These are phyloP conservation scores for Luidia sarsii DNA, from an alignment of 53 echinoderm and acorn worm genomes.

Conservation along the genomic window DNA sequence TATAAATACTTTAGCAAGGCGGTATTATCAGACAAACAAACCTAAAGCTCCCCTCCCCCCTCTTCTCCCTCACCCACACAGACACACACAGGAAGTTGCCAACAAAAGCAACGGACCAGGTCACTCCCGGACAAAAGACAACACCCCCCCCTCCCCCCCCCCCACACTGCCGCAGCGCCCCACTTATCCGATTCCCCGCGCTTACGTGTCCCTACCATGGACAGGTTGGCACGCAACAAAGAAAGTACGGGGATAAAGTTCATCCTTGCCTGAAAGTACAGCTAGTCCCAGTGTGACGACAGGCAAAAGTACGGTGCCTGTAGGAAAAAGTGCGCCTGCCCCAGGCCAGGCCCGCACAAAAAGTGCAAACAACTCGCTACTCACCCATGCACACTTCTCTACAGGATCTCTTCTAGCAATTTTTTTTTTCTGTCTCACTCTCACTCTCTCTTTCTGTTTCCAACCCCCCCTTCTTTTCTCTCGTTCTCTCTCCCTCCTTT, in stretches of 20 bases:
- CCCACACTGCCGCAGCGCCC: slow-evolving; percentile 34
- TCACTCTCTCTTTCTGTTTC: not conserved
- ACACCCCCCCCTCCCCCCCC: too few species aligned
- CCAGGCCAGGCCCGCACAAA: slow-evolving; percentile 54
- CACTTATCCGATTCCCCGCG: slow-evolving; percentile 32
- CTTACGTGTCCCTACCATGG: slow-evolving; percentile 54
- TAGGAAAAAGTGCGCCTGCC: slow-evolving; percentile 68
- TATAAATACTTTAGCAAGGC: slow-evolving; percentile 7
- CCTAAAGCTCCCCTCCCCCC: too few species aligned
- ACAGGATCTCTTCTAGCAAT: slow-evolving; percentile 32
- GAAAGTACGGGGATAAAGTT: slow-evolving; percentile 68
- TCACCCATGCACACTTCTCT: slow-evolving; percentile 52
- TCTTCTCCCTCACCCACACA: not conserved
- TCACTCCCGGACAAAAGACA: slow-evolving; percentile 64
- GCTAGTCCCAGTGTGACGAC: slow-evolving; percentile 62
- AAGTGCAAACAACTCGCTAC: slow-evolving; percentile 60
- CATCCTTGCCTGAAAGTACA: slow-evolving; percentile 63
- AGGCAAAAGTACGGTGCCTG: slow-evolving; percentile 68
- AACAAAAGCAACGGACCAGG: slow-evolving; percentile 54
- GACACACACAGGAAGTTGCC: slow-evolving; percentile 32
- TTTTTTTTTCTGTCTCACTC: not conserved
- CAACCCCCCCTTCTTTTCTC: not conserved
- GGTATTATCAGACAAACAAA: slow-evolving; percentile 10
- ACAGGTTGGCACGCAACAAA: slow-evolving; percentile 72
- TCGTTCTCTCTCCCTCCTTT: not conserved